Base-by-base conservation (phyloP, 2,888 invertebrate genomes). In the Mayetiola destructor region DNA sequence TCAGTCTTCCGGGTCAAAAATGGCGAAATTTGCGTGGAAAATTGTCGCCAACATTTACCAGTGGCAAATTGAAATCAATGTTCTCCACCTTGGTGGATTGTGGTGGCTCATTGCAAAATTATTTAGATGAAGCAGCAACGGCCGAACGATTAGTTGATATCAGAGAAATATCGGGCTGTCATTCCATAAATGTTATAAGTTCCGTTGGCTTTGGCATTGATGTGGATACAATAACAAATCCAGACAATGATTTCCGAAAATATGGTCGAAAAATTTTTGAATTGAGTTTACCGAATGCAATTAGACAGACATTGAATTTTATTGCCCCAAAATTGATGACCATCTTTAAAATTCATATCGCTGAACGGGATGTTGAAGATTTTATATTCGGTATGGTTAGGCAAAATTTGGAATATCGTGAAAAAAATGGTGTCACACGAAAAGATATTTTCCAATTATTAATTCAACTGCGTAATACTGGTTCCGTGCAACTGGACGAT, bases 41-140 rank as follows among this genome's bases (percentile, higher is more conserved):
- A 63, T 69, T 82, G 64, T 76, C 80, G 1, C 78, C 81, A 1
- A 75, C 78, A 0, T 82, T 80, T 64, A 78, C 81, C 4, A n/a
- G n/a, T 6, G 78, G 77, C 16, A 81, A 80, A 66, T 66, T 82
- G 55, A 80, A 78, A 64, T 72, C 69, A 4, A 78, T 81, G 77
- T 79, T 77, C 62, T 72, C 73, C 0, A 73, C 77, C 3, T 73
- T 80, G 16, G 70, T 75, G 48, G 68, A 74, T 18, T 76, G 78
- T 57, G 76, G 77, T 0, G 65, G 71, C 23, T 70, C 76, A 59
- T 74, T 79, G 60, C 64, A 72, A 2, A 64, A 64, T 10, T 73
- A 73, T 56, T 68, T 73, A 1, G 68, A 72, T 16, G 63, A 66
- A 18, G 59, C 68, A 9, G 62, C 69, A 10, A 64, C 65, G 1